A percentile compares a stretch with the other conserved stretches of the same genome.
These are phyloP conservation scores for Sphinx pinastri DNA, from an alignment of 2,888 invertebrate species.

Conservation along the genomic window DNA sequence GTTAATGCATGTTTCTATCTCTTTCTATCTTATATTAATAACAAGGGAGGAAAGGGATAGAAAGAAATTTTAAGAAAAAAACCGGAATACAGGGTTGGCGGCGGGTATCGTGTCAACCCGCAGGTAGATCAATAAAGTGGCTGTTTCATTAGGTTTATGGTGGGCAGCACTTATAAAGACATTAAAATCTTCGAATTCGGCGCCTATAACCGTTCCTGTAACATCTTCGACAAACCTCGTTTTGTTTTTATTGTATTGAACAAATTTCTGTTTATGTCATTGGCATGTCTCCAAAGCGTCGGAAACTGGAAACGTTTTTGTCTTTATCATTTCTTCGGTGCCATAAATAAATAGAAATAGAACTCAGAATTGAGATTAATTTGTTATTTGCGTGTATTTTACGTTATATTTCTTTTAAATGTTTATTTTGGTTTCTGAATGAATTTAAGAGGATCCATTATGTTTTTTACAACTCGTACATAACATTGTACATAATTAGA, in stretches of 20 bases:
- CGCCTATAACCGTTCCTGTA: constrained; percentile 50
- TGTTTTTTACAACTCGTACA: too few relatives aligned
- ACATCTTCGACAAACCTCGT: constrained; percentile 33
- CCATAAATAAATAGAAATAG: constrained; percentile 20
- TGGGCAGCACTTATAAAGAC: constrained; percentile 82
- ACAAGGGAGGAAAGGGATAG: constrained; percentile 50
- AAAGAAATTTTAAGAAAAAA: constrained; percentile 76
- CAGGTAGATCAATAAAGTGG: constrained; percentile 82
- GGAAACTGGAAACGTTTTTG: constrained; percentile 15
- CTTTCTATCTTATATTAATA: constrained; percentile 42
- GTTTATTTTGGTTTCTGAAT: neutral
- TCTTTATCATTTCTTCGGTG: constrained; percentile 2
- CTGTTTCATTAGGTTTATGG: constrained; percentile 78
- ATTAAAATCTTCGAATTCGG: constrained; percentile 70
- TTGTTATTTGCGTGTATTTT: constrained; percentile 2
- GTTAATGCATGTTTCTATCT: constrained; percentile 61
- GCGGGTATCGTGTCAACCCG: constrained; percentile 72
- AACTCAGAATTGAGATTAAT: constrained; percentile 35
- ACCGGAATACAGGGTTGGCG: constrained; percentile 72
- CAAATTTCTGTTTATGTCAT: constrained; percentile 41
- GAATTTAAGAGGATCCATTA: neutral
- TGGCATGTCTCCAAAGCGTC: constrained; percentile 14
- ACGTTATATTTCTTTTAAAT: neutral
- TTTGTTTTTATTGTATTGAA: constrained; percentile 35
- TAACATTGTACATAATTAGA: too few relatives aligned